Evolutionary conservation across 2,113 vertebrate genomes (phyloP).

Genomic region (Corvus moneduloides): DNA sequence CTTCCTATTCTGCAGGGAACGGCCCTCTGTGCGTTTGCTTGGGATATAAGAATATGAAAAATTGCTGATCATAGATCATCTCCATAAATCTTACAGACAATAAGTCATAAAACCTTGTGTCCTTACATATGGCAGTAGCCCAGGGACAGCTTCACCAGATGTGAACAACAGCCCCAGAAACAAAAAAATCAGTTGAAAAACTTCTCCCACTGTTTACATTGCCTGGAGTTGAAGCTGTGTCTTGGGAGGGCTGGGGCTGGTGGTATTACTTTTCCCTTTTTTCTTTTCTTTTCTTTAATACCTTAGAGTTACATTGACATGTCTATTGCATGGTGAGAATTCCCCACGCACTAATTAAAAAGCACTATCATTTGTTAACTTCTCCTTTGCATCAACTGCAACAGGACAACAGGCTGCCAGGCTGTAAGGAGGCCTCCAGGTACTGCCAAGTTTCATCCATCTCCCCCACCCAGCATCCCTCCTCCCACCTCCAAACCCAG

Average conservation of each 20-base stretch:
- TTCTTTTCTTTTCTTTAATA: not conserved
- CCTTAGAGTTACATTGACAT: not conserved
- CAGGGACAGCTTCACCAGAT: conserved; percentile 66
- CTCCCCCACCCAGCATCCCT: not conserved
- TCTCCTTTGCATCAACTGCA: conserved; percentile 8
- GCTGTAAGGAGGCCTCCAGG: not conserved
- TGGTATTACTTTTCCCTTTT: not conserved
- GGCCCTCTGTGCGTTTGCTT: conserved; percentile 26
- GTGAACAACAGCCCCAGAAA: conserved; percentile 50
- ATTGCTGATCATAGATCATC: conserved; percentile 84
- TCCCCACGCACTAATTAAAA: conserved; percentile 38
- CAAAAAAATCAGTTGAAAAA: conserved; percentile 13
- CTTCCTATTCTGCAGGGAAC: not conserved
- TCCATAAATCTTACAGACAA: conserved; percentile 89
- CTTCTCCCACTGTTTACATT: conserved; percentile 1
- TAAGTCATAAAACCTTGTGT: conserved; percentile 82
- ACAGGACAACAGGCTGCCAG: not conserved
- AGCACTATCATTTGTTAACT: conserved; percentile 20
- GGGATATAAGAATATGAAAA: conserved; percentile 78
- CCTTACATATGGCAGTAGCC: conserved; percentile 77
- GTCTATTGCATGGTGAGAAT: not conserved
- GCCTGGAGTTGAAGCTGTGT: not conserved
- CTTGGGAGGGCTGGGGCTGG: not conserved
- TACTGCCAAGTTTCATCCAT: not conserved
- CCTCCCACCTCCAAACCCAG: not conserved